A percentile compares a stretch with the other conserved stretches of the same genome.
Conservation (phyloP, 2,888 invertebrate species). For the Protonemura montana region DNA sequence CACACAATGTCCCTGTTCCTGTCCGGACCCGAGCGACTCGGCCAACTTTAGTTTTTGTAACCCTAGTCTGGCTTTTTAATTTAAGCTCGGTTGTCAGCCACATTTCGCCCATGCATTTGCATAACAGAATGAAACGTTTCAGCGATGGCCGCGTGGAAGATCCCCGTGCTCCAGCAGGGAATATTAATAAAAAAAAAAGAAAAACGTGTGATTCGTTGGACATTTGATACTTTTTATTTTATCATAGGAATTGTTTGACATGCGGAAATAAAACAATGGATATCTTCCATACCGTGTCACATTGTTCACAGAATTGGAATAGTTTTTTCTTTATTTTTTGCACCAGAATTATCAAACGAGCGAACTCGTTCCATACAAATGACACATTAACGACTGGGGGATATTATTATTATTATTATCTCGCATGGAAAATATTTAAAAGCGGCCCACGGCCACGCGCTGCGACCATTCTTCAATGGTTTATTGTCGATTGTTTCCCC, state of each 20-base stretch:
- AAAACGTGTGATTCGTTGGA: slow-evolving; percentile 33
- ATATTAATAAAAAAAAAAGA: slow-evolving; percentile 23
- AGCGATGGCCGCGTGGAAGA: slow-evolving; percentile 20
- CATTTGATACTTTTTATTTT: slow-evolving; percentile 38
- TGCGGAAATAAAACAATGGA: slow-evolving; percentile 37
- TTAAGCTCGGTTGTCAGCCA: slow-evolving; percentile 40
- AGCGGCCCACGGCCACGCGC: not conserved
- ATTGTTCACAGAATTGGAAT: slow-evolving; percentile 30
- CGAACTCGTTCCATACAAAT: slow-evolving; percentile 13
- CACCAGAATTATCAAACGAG: slow-evolving; percentile 28
- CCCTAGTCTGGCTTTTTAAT: slow-evolving; percentile 38
- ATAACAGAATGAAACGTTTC: slow-evolving; percentile 41
- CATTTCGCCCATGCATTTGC: slow-evolving; percentile 36
- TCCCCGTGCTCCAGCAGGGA: not conserved
- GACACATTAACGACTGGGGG: slow-evolving; percentile 39
- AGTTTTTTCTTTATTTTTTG: slow-evolving; percentile 23
- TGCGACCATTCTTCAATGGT: slow-evolving; percentile 32
- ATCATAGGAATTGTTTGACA: slow-evolving; percentile 22
- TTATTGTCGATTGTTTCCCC: slow-evolving; percentile 29
- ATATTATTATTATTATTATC: slow-evolving; percentile 34
- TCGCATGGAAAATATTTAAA: slow-evolving; percentile 39
- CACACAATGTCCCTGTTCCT: not conserved
- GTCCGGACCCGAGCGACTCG: not conserved
- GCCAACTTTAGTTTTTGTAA: slow-evolving; percentile 19
- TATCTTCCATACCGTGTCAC: slow-evolving; percentile 29